Evolutionary conservation across 2,797 vertebrate species (phyloP).

Genomic region (Avahi laniger): DNA sequence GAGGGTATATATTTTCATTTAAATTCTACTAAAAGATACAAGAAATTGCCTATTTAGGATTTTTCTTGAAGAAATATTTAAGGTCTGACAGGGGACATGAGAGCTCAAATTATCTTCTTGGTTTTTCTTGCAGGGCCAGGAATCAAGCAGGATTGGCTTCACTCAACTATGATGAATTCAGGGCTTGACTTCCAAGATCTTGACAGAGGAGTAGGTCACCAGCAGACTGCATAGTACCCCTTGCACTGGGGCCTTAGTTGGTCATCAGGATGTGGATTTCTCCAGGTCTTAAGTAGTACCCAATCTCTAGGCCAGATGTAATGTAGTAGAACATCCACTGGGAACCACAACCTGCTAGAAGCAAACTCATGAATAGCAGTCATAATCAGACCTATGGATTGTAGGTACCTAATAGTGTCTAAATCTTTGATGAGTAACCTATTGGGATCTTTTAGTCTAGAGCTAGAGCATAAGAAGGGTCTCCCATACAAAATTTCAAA

Average conservation of each 20-base stretch:
- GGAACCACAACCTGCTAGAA: not conserved
- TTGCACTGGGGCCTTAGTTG: not conserved
- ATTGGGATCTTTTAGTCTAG: not conserved
- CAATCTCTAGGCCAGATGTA: not conserved
- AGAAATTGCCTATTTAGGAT: not conserved
- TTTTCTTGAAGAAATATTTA: not conserved
- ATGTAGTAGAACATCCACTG: not conserved
- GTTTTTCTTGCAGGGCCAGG: not conserved
- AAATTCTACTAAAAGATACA: not conserved
- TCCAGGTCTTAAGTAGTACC: not conserved
- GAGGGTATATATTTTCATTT: not conserved
- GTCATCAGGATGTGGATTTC: not conserved
- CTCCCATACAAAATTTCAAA: not conserved
- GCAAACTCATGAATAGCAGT: not conserved
- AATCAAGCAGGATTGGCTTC: not conserved
- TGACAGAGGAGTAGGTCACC: not conserved
- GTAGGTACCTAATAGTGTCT: not conserved
- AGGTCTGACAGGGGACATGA: not conserved
- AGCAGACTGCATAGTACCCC: not conserved
- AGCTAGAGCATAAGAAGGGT: not conserved
- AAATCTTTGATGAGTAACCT: not conserved
- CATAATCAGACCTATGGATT: not conserved
- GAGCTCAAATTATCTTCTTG: not conserved
- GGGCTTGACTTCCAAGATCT: not conserved
- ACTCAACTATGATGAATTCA: not conserved